phyloP scores from a whole-genome alignment of 2,113 vertebrate genomes.

The Petaurus breviceps region DNA sequence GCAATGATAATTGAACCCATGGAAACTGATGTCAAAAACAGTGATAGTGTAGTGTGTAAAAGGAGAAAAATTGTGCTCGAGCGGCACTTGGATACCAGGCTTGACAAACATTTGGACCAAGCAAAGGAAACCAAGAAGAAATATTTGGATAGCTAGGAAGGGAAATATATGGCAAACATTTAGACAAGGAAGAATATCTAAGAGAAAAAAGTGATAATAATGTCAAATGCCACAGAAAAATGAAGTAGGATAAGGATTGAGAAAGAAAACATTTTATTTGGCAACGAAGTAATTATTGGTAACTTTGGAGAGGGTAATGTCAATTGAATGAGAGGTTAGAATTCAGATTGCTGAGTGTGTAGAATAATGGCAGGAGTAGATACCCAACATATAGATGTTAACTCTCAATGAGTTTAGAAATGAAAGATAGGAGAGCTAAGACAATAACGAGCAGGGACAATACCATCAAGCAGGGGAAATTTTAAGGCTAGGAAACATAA shows the following conservation, averaged over 20 bases:
- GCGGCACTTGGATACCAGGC: fast-evolving
- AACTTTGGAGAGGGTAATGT: background rate
- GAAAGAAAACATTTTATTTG: background rate
- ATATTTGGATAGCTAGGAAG: background rate
- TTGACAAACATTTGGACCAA: background rate
- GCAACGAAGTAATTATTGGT: background rate
- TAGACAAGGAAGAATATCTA: background rate
- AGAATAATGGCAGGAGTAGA: background rate
- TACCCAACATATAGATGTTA: background rate
- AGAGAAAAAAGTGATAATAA: background rate
- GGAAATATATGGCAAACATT: background rate
- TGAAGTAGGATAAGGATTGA: background rate
- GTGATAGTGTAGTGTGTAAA: background rate
- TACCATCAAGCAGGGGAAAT: too few species aligned
- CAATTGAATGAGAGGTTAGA: background rate
- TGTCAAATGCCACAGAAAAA: background rate
- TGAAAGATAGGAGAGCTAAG: too few species aligned
- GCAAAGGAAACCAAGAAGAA: background rate
- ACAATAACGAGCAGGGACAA: too few species aligned
- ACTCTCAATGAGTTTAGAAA: background rate
- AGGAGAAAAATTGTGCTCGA: background rate
- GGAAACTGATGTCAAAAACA: background rate
- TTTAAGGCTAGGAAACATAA: too few species aligned
- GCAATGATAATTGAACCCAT: background rate
- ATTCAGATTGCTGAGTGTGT: background rate